Conservation (phyloP, 2,797 vertebrate genomes). For the Typhlichthys subterraneus region DNA sequence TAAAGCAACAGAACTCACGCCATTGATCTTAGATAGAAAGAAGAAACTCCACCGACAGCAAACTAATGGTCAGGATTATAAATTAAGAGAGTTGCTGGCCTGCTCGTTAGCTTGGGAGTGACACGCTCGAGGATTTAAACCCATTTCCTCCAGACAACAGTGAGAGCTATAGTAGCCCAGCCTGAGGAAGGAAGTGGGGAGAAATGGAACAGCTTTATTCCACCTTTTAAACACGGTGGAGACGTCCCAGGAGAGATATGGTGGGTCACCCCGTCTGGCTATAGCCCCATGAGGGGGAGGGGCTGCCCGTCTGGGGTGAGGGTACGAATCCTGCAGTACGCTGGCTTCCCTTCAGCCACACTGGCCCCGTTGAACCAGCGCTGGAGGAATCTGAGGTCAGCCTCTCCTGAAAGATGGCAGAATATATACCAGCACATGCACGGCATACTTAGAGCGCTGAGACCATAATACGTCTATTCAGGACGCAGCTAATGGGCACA, state of each 20-base stretch:
- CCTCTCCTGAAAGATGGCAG: slow-evolving; percentile 39
- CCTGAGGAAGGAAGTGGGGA: slow-evolving; percentile 57
- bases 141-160: slow-evolving; percentile 71
- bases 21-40: slow-evolving; percentile 29
- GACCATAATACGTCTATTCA: slow-evolving; percentile 38
- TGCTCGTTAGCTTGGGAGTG: slow-evolving; percentile 13
- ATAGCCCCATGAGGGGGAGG: slow-evolving; percentile 65
- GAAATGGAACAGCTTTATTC: slow-evolving; percentile 40
- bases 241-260: slow-evolving; percentile 77
- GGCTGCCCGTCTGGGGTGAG: slow-evolving; percentile 22
- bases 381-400: slow-evolving; percentile 58
- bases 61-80: slow-evolving; percentile 5
- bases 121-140: slow-evolving; percentile 31
- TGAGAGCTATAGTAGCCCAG: slow-evolving; percentile 53
- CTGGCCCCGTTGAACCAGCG: slow-evolving; percentile 46
- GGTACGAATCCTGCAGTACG: slow-evolving; percentile 22
- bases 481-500: slow-evolving; percentile 14
- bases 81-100: slow-evolving; percentile 30
- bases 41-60: slow-evolving; percentile 6
- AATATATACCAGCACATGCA: slow-evolving; percentile 19
- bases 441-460: slow-evolving; percentile 10
- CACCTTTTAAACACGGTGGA: slow-evolving; percentile 66
- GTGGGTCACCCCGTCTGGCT: slow-evolving; percentile 75
- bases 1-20: slow-evolving; percentile 47
- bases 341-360: slow-evolving; percentile 37